phyloP scores from a whole-genome alignment of 2,888 invertebrate species.

The Tineola bisselliella region DNA sequence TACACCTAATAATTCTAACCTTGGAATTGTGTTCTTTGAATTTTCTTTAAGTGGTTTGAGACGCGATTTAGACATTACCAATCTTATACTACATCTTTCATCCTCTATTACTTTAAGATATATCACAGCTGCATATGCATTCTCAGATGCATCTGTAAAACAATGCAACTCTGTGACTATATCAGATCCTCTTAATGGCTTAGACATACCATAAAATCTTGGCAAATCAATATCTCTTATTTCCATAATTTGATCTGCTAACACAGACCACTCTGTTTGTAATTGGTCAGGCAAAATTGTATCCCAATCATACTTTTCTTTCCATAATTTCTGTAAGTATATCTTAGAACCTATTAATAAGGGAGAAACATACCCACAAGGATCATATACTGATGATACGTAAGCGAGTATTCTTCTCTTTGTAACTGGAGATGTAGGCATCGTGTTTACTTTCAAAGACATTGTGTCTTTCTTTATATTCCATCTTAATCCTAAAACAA shows the following conservation, averaged over 20 bases:
- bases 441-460: too few species aligned
- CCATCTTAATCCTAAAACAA: too few species aligned
- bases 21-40: not conserved
- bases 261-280: not conserved
- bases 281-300: not conserved
- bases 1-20: not conserved
- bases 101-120: not conserved
- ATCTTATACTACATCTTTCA: not conserved
- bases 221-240: not conserved
- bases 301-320: conserved; percentile 16
- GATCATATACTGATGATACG: conserved; percentile 15
- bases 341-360: conserved; percentile 14
- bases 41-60: not conserved
- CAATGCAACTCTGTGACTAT: conserved; percentile 14
- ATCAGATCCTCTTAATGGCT: not conserved
- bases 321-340: conserved; percentile 16
- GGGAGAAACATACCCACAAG: conserved; percentile 14
- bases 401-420: conserved; percentile 14
- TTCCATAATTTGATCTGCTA: not conserved
- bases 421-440: too few species aligned
- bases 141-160: conserved; percentile 15
- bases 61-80: not conserved
- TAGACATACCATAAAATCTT: not conserved
- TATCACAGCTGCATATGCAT: conserved; percentile 15
- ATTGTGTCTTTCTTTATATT: too few species aligned